Base-by-base conservation (phyloP, 2,888 invertebrate species). In the Dryococelus australis region DNA sequence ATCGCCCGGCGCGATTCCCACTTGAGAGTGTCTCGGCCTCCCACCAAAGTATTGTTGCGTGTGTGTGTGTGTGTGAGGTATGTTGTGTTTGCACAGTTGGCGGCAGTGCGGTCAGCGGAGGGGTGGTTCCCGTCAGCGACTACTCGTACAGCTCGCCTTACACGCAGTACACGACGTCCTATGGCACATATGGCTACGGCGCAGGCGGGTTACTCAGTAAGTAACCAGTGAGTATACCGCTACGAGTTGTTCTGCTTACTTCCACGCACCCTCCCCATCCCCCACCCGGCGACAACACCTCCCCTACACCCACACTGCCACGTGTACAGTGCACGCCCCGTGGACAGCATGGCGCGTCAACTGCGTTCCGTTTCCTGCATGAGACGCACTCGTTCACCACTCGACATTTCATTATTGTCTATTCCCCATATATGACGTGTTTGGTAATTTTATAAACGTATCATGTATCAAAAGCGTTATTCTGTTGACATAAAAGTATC, bases 81-180 rank as follows among this genome's bases (percentile, higher is more conserved):
- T 47, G 47, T 47, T 47, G 47, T 35, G n/a, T 26, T 83, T 28
- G 53, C 51, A 13, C 86, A 87, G 87, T 86, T 43, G 88, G 88
- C 47, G 85, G 85, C 85, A 86, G 88, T 85, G 87, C 87, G 20
- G 89, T 87, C 9, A 94, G 95, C 89, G 94, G 95, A 87, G 93
- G 94, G 47, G 94, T 95, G 87, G 94, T 95, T 87, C 94, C 95
- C 85, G 94, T 93, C 79, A 92, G 94, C 87, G 96, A 96, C 91
- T 96, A 96, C 92, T 87, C 96, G 65, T 96, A 96, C 91, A 95
- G 95, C 91, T 95, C 96, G 87, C 95, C 95, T 89, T 97, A 97
- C 94, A 94, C 94, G 90, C 95, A 96, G 91, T 97, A 97, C 92
- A 96, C 96, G 88, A 95, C 96, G 88, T 95, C 96, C 24, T 95